Conservation (phyloP, 2,888 invertebrate species). For the Hybos culiciformis region DNA sequence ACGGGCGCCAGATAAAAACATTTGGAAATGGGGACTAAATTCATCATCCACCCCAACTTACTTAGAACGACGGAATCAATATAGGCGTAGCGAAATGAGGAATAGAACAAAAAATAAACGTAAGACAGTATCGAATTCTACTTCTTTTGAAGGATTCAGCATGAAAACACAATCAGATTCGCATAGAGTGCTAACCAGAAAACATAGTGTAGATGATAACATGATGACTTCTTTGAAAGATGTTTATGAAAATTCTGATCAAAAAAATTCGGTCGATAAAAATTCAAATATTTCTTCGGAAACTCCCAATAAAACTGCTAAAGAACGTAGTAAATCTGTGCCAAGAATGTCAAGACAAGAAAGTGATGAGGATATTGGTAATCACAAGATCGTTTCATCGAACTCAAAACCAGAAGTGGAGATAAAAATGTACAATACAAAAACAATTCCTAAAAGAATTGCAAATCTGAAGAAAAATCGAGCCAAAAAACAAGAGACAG, state of each 20-base stretch:
- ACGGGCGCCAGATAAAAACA: conserved; percentile 33
- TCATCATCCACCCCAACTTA: conserved; percentile 82
- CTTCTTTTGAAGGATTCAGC: conserved; percentile 29
- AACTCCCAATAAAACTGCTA: too few relatives aligned
- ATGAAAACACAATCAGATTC: conserved; percentile 21
- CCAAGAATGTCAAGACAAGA: conserved; percentile 26
- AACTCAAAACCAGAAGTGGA: conserved; percentile 36
- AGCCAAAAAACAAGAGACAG: conserved; percentile 44
- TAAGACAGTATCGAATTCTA: conserved; percentile 30
- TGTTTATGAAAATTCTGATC: conserved; percentile 8
- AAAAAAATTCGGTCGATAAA: conserved; percentile 9
- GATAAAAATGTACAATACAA: conserved; percentile 49
- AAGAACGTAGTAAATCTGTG: conserved; percentile 34
- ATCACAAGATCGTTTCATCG: conserved; percentile 20
- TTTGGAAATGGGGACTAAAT: conserved; percentile 38
- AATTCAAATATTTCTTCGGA: too few relatives aligned
- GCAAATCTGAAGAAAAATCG: conserved; percentile 55
- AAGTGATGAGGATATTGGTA: conserved; percentile 18
- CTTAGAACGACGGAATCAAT: conserved; percentile 68
- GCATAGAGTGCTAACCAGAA: too few relatives aligned
- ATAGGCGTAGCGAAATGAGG: conserved; percentile 44
- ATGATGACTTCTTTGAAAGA: conserved; percentile 21
- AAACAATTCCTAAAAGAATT: conserved; percentile 56
- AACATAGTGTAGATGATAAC: conserved; percentile 28
- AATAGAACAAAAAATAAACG: conserved; percentile 33